Evolutionary conservation across 2,797 vertebrate species (phyloP).

Genomic region (Chelidonichthys spinosus): DNA sequence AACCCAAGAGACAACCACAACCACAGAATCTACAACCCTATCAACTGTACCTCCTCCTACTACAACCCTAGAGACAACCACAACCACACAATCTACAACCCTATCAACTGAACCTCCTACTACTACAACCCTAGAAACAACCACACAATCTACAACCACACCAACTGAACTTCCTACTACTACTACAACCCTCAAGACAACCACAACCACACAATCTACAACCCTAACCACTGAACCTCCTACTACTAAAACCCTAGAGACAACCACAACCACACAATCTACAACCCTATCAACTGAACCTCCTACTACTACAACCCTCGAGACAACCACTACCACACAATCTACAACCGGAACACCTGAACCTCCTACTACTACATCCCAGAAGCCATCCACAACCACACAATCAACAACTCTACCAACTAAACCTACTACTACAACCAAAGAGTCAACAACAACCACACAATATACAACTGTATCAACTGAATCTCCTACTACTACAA

Average conservation of each 20-base stretch:
- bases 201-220: neutral
- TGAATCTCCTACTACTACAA: neutral
- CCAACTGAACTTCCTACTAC: neutral
- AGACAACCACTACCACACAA: constrained; percentile 1
- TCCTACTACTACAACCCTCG: neutral
- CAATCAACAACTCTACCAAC: neutral
- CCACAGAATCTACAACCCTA: too few species aligned
- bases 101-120: too few species aligned
- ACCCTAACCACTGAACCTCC: neutral
- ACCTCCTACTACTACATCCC: too few species aligned
- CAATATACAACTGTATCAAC: neutral
- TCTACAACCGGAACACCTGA: neutral
- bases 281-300: neutral
- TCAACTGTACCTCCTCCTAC: too few species aligned
- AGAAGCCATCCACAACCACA: constrained; percentile 1
- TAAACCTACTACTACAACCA: neutral
- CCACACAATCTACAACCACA: neutral
- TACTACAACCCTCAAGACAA: neutral
- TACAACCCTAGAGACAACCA: too few species aligned
- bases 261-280: neutral
- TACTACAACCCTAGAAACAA: too few species aligned
- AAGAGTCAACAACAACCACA: neutral
- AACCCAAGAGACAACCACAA: neutral
- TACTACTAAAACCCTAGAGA: neutral
- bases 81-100: too few species aligned